phyloP scores from a whole-genome alignment of 2,888 invertebrate genomes.

The Hirtodrosophila duncani region DNA sequence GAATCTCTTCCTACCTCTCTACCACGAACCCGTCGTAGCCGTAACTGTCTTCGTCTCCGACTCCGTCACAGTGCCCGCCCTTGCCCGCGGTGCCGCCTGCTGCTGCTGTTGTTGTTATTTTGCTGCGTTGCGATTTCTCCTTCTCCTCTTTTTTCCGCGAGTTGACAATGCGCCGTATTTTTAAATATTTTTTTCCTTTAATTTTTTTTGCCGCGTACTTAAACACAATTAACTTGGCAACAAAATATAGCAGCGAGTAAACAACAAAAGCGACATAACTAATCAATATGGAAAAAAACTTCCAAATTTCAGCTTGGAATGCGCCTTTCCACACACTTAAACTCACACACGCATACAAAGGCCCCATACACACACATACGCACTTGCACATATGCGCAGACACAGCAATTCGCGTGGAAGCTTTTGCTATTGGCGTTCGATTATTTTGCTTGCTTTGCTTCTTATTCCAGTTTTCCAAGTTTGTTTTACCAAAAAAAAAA shows the following conservation, averaged over 20 bases:
- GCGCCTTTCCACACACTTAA: conserved; percentile 41
- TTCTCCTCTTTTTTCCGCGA: conserved; percentile 22
- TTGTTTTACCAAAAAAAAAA: too few species aligned
- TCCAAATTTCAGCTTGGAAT: conserved; percentile 63
- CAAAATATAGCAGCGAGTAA: conserved; percentile 76
- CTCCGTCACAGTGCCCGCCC: too few species aligned
- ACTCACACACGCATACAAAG: conserved; percentile 32
- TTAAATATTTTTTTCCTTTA: background rate
- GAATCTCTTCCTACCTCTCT: too few species aligned
- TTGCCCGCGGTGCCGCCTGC: too few species aligned
- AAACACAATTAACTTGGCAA: conserved; percentile 63
- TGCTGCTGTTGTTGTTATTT: too few species aligned
- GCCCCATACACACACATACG: conserved; percentile 28
- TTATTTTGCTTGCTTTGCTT: too few species aligned
- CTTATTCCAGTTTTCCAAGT: too few species aligned
- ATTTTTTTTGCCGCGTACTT: conserved; percentile 44
- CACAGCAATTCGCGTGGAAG: conserved; percentile 44
- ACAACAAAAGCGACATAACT: conserved; percentile 78
- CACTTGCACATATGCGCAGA: background rate
- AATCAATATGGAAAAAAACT: conserved; percentile 78
- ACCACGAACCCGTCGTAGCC: too few species aligned
- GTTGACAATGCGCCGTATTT: background rate
- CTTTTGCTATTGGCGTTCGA: conserved; percentile 11
- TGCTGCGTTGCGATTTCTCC: too few species aligned
- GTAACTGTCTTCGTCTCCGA: too few species aligned